A percentile compares a stretch with the other conserved stretches of the same genome.
Evolutionary conservation across 1,140 invertebrate species (phyloP).

Genomic region (Ips nitidus): DNA sequence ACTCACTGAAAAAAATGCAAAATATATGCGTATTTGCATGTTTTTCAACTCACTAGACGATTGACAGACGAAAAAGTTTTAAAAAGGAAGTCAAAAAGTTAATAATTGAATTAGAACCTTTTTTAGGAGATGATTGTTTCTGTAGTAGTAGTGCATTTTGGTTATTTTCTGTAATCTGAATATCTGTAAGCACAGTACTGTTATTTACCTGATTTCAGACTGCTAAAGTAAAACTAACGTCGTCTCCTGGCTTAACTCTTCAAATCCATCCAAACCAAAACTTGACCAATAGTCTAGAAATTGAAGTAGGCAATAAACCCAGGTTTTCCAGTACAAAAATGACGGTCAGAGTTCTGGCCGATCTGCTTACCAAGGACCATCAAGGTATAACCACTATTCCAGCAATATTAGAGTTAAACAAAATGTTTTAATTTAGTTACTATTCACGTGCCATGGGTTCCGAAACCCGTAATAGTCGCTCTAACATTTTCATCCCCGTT

Average conservation of each 20-base stretch:
- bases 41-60: too few relatives aligned
- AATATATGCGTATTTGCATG: too few relatives aligned
- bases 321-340: constrained; percentile 69
- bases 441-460: constrained; percentile 74
- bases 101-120: too few relatives aligned
- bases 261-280: constrained; percentile 43
- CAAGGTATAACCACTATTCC: constrained; percentile 48
- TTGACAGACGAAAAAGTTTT: too few relatives aligned
- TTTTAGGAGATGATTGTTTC: too few relatives aligned
- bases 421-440: constrained; percentile 48
- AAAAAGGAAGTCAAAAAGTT: too few relatives aligned
- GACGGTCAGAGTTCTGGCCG: constrained; percentile 68
- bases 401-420: constrained; percentile 5
- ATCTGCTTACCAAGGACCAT: constrained; percentile 73
- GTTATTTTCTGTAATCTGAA: too few relatives aligned
- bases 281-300: constrained; percentile 61
- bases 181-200: background rate
- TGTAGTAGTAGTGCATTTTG: too few relatives aligned
- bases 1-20: too few relatives aligned
- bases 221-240: constrained; percentile 58
- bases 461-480: constrained; percentile 65
- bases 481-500: constrained; percentile 83
- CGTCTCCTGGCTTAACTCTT: constrained; percentile 60
- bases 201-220: constrained; percentile 43
- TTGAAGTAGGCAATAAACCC: constrained; percentile 64